These are phyloP conservation scores for Bombus pyrosoma DNA, from an alignment of 1,140 invertebrate genomes.

Conservation along the genomic window DNA sequence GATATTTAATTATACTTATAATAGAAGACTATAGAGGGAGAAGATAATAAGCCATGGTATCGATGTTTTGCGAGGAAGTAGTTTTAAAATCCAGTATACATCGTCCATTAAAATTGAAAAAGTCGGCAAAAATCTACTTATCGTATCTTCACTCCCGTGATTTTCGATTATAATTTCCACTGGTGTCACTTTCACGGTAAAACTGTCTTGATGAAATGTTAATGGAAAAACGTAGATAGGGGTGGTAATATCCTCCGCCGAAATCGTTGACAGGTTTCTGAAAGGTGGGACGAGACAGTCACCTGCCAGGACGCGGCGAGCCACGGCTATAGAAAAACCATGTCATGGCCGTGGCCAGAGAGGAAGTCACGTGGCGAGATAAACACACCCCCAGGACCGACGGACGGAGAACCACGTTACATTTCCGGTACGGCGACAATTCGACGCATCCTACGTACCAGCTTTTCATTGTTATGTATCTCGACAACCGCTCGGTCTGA, in stretches of 20 bases:
- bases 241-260: not conserved
- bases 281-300: not conserved
- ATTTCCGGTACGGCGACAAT: slow-evolving; percentile 47
- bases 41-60: too few species aligned
- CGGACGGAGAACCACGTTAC: slow-evolving; percentile 13
- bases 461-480: slow-evolving; percentile 44
- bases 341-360: too few species aligned
- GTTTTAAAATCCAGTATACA: too few species aligned
- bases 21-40: too few species aligned
- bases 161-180: not conserved
- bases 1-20: too few species aligned
- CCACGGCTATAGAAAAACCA: slow-evolving; percentile 6
- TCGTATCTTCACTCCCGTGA: not conserved
- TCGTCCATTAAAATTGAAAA: not conserved
- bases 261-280: slow-evolving; percentile 23
- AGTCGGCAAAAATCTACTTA: too few species aligned
- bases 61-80: too few species aligned
- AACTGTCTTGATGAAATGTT: not conserved
- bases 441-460: slow-evolving; percentile 40
- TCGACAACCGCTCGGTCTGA: slow-evolving; percentile 11
- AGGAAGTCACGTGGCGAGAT: slow-evolving; percentile 41
- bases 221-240: slow-evolving; percentile 2
- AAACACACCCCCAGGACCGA: slow-evolving; percentile 29
- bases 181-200: too few species aligned
- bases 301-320: slow-evolving; percentile 17